These are phyloP conservation scores for Dusona sp. DNA, from an alignment of 2,888 invertebrate genomes.

Conservation along the genomic window DNA sequence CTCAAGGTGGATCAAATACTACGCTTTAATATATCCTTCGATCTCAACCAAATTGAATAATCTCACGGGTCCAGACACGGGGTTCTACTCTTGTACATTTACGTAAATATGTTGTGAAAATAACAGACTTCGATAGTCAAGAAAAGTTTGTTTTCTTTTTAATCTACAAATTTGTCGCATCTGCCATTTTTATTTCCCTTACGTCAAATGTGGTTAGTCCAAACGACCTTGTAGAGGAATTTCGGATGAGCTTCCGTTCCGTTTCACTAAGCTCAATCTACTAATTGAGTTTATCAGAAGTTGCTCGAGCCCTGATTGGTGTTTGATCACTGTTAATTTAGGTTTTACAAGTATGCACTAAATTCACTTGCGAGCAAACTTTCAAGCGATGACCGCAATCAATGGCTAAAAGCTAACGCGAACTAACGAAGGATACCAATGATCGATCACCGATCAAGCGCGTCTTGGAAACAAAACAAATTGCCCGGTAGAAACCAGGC, in stretches of 20 bases:
- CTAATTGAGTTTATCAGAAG: constrained; percentile 11
- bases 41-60: too few species aligned
- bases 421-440: constrained; percentile 5
- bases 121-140: too few species aligned
- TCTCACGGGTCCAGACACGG: too few species aligned
- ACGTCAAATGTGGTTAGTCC: background rate
- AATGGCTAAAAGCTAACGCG: background rate
- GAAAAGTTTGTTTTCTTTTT: background rate
- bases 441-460: background rate
- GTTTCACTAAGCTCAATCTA: constrained; percentile 5
- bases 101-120: background rate
- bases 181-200: background rate
- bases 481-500: background rate
- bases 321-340: constrained; percentile 14
- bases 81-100: background rate
- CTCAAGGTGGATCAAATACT: background rate
- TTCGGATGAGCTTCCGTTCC: background rate
- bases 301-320: constrained; percentile 2
- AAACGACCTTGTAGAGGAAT: background rate
- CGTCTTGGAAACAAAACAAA: background rate
- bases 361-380: constrained; percentile 10
- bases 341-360: constrained; percentile 1
- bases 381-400: constrained; percentile 22
- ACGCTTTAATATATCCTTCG: too few species aligned
- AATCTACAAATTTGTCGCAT: background rate